phyloP scores from a whole-genome alignment of 1,140 invertebrate genomes.

The Euura lappo region DNA sequence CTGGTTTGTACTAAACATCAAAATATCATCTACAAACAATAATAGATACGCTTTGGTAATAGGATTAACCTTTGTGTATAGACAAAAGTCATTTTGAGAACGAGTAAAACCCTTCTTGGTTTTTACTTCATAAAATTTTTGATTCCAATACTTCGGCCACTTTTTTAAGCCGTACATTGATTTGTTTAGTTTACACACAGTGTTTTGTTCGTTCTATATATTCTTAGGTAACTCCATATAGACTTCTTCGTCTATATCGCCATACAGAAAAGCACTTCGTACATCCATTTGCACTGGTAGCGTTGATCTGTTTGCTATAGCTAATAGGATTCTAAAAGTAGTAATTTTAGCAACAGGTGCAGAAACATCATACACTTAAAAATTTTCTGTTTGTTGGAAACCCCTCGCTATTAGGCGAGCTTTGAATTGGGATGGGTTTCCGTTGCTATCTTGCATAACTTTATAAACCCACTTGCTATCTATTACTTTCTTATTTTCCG shows the following conservation, averaged over 20 bases:
- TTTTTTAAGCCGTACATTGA: conserved; percentile 18
- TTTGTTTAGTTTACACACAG: conserved; percentile 30
- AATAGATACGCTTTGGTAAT: too few species aligned
- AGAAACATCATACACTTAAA: too few species aligned
- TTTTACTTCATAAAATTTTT: background rate
- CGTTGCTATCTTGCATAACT: conserved; percentile 27
- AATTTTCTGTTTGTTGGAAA: too few species aligned
- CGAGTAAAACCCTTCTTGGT: conserved; percentile 23
- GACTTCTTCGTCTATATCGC: too few species aligned
- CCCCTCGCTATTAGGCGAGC: too few species aligned
- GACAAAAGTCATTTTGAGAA: conserved; percentile 27
- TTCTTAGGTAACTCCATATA: conserved; percentile 40
- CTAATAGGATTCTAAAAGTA: conserved; percentile 40
- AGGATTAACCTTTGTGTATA: conserved; percentile 20
- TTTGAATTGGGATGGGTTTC: too few species aligned
- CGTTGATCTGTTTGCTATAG: conserved; percentile 27
- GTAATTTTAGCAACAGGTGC: conserved; percentile 39
- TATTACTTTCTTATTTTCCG: conserved; percentile 30
- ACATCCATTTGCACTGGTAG: conserved; percentile 27
- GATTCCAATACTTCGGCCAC: conserved; percentile 11
- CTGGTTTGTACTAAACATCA: conserved; percentile 10
- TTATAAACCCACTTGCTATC: conserved; percentile 44
- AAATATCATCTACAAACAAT: too few species aligned
- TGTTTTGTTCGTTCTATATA: conserved; percentile 7
- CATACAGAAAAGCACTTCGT: too few species aligned